Evolutionary conservation across 2,113 vertebrate species (phyloP), one percentile per base, ranked within the genome.

Genomic region (Odontophorus gujanensis): DNA sequence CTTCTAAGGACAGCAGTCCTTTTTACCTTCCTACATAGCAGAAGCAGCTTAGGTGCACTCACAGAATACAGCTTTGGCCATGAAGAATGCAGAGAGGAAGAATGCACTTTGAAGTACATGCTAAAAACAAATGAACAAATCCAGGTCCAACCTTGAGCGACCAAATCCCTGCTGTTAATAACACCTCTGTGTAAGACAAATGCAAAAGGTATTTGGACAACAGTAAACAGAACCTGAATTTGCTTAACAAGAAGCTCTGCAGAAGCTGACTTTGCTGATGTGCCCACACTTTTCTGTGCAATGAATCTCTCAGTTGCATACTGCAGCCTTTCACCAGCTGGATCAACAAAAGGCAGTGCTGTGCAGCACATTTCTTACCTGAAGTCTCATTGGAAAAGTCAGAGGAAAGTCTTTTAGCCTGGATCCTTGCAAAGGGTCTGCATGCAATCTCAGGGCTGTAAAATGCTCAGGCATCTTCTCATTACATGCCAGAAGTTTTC

Each of bases 141-240:
- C 53, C 0, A 0, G 3, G 6, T 32, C 28, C 48, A 81, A 38
- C 13, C 32, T 32, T 25, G 24, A 13, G 10, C 38, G 36, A 84
- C 13, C 45, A 79, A 79, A 87, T 34, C 15, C 47, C 20, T 68
- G 21, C 16, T 5, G 4, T 22, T 50, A 53, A 75, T 4, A 9
- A 38, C 28, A 38, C 9, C 45, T 13, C 13, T 38, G 7, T 15
- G 5, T 8, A 36, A 75, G 28, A 62, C 47, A 81, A 67, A 63
- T 9, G 6, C 42, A 59, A 58, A 51, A 28, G 24, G 3, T 25
- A 2, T 76, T 76, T 28, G 17, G 40, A 55, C 14, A 55, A 42
- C 2, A 22, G 12, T 34, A 71, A 51, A 61, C 3, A 42, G 9
- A 50, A 13, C 34, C 38, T 17, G 22, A 58, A 74, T n/a, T 43